These are phyloP conservation scores for Xenops minutus DNA, from an alignment of 2,797 vertebrate genomes.

Conservation along the genomic window DNA sequence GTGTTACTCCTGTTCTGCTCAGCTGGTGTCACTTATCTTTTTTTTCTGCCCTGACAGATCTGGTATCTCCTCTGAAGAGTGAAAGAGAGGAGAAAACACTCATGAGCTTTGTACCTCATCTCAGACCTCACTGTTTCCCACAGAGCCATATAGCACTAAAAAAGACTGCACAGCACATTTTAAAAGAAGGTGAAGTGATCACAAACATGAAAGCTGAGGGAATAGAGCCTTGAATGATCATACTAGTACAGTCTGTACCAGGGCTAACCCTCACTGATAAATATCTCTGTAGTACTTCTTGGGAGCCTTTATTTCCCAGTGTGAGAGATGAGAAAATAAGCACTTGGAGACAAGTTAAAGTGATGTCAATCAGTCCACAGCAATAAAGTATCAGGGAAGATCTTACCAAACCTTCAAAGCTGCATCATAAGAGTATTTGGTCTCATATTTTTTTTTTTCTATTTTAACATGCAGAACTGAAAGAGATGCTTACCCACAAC, in stretches of 20 bases:
- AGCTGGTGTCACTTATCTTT: neutral
- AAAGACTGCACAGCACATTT: neutral
- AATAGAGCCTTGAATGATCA: neutral
- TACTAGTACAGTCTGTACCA: neutral
- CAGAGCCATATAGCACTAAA: neutral
- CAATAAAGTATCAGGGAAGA: neutral
- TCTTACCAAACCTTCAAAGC: neutral
- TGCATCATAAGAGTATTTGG: neutral
- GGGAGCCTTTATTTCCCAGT: neutral
- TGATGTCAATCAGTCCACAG: neutral
- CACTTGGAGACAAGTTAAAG: neutral
- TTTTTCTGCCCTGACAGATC: neutral
- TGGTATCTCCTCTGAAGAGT: neutral
- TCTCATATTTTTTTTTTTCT: neutral
- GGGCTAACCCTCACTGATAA: neutral
- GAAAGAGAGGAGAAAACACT: neutral
- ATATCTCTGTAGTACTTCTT: neutral
- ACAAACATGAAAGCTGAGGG: neutral
- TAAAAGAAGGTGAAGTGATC: neutral
- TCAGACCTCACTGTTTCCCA: neutral
- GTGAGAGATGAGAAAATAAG: neutral
- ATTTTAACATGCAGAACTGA: constrained; percentile 46
- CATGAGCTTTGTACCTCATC: neutral
- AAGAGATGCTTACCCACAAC: constrained; percentile 15
- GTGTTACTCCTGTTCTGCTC: neutral